These are phyloP conservation scores for Amaurobius ferox DNA, from an alignment of 2,888 invertebrate genomes.

Conservation along the genomic window DNA sequence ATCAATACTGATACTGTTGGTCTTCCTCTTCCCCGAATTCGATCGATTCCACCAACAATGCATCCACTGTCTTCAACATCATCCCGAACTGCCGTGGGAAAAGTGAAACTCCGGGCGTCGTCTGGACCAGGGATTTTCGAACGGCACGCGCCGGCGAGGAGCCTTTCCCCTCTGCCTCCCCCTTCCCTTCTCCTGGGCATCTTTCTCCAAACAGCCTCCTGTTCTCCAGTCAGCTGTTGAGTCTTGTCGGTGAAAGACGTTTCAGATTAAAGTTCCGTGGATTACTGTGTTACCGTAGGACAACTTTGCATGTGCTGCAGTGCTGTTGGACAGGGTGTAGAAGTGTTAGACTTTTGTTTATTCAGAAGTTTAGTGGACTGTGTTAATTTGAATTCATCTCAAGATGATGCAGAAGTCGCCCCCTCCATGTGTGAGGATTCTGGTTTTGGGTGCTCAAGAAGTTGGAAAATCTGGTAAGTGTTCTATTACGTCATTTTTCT, in stretches of 20 bases:
- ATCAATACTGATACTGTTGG: background rate
- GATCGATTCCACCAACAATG: conserved; percentile 50
- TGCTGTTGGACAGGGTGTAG: background rate
- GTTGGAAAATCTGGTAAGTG: conserved; percentile 69
- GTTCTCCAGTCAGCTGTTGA: conserved; percentile 59
- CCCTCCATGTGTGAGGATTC: conserved; percentile 47
- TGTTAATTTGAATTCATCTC: background rate
- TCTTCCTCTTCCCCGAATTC: background rate
- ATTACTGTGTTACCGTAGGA: background rate
- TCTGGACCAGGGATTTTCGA: conserved; percentile 51
- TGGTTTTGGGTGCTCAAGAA: conserved; percentile 61
- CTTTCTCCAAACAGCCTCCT: background rate
- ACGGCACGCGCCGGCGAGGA: conserved; percentile 48
- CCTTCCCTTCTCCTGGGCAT: conserved; percentile 3
- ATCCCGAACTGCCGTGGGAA: conserved; percentile 63
- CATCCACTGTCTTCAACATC: conserved; percentile 7
- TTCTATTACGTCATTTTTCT: too few relatives aligned
- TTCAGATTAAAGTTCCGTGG: background rate
- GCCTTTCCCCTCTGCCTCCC: conserved; percentile 5
- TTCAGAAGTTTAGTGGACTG: background rate
- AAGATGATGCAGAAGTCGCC: conserved; percentile 64
- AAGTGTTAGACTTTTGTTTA: background rate
- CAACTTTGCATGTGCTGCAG: background rate
- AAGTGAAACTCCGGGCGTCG: conserved; percentile 41
- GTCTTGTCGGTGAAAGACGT: background rate